Conservation (phyloP, 2,113 vertebrate species). For the Zootoca vivipara region DNA sequence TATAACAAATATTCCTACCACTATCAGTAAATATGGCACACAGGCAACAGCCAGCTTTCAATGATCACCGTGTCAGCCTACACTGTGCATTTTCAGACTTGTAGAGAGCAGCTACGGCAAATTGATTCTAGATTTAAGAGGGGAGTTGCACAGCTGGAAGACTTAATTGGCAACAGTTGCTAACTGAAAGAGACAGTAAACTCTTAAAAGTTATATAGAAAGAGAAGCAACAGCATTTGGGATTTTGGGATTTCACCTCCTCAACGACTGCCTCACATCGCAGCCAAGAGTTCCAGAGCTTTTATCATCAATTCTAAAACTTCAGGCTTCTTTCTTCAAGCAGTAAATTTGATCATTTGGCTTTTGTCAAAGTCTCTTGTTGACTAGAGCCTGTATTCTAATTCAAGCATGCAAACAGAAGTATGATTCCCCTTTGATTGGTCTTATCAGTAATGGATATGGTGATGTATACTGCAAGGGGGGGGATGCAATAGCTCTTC, state of each 20-base stretch:
- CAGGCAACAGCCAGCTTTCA: background rate
- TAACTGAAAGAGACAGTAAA: slow-evolving; percentile 38
- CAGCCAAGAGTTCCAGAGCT: slow-evolving; percentile 13
- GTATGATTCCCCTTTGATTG: rapidly evolving
- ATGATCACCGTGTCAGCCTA: slow-evolving; percentile 1
- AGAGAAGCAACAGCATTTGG: background rate
- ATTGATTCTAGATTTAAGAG: slow-evolving; percentile 28
- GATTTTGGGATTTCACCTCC: background rate
- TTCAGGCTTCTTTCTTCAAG: slow-evolving; percentile 17
- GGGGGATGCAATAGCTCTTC: background rate
- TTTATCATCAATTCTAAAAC: slow-evolving; percentile 40
- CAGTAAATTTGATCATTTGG: slow-evolving; percentile 23
- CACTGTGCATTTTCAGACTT: background rate
- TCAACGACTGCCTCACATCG: slow-evolving; percentile 32
- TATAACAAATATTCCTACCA: background rate
- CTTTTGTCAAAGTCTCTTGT: background rate
- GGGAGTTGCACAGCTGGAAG: slow-evolving; percentile 32
- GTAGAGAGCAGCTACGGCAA: slow-evolving; percentile 21
- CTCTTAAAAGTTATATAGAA: slow-evolving; percentile 27
- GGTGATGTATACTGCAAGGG: slow-evolving; percentile 14
- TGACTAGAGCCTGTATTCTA: slow-evolving; percentile 28
- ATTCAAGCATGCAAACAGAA: slow-evolving; percentile 15
- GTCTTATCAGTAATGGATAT: background rate
- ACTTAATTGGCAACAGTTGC: slow-evolving; percentile 45
- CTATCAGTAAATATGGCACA: background rate